Evolutionary conservation across 2,888 invertebrate species (phyloP).

Genomic region (Beris chalybata): DNA sequence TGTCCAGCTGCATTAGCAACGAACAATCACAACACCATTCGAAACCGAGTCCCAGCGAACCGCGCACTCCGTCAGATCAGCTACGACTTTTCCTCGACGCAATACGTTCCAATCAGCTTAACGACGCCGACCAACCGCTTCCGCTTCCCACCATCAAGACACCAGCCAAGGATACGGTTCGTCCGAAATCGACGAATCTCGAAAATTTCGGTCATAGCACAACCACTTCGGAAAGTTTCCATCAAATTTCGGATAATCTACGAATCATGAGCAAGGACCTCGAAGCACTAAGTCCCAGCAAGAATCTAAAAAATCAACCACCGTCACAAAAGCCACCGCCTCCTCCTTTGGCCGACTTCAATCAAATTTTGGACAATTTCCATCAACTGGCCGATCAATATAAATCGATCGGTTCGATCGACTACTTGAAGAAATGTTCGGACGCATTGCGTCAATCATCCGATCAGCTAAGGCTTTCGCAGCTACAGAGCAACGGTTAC

Average conservation of each 20-base stretch:
- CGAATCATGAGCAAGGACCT: slow-evolving; percentile 55
- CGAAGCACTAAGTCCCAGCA: slow-evolving; percentile 52
- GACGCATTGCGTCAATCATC: slow-evolving; percentile 55
- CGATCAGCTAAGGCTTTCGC: slow-evolving; percentile 50
- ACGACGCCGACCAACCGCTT: slow-evolving; percentile 44
- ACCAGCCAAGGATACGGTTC: slow-evolving; percentile 41
- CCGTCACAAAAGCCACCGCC: slow-evolving; percentile 26
- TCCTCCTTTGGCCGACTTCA: slow-evolving; percentile 51
- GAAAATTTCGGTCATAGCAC: slow-evolving; percentile 50
- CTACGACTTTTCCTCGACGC: slow-evolving; percentile 54
- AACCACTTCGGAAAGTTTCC: slow-evolving; percentile 54
- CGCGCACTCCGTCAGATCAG: slow-evolving; percentile 56
- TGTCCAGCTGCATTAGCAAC: slow-evolving; percentile 31
- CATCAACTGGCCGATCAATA: slow-evolving; percentile 56
- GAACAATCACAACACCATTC: slow-evolving; percentile 29
- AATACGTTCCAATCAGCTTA: slow-evolving; percentile 55
- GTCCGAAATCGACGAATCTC: slow-evolving; percentile 39
- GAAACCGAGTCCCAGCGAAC: slow-evolving; percentile 35
- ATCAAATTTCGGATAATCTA: slow-evolving; percentile 55
- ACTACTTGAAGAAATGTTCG: slow-evolving; percentile 55
- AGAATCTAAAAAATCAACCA: slow-evolving; percentile 15
- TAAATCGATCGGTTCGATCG: slow-evolving; percentile 55
- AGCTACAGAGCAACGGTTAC: slow-evolving; percentile 44
- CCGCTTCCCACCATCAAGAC: slow-evolving; percentile 13
- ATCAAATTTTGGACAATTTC: slow-evolving; percentile 55